Evolutionary conservation across 2,888 invertebrate genomes (phyloP).

Genomic region (Tortrix viridana): DNA sequence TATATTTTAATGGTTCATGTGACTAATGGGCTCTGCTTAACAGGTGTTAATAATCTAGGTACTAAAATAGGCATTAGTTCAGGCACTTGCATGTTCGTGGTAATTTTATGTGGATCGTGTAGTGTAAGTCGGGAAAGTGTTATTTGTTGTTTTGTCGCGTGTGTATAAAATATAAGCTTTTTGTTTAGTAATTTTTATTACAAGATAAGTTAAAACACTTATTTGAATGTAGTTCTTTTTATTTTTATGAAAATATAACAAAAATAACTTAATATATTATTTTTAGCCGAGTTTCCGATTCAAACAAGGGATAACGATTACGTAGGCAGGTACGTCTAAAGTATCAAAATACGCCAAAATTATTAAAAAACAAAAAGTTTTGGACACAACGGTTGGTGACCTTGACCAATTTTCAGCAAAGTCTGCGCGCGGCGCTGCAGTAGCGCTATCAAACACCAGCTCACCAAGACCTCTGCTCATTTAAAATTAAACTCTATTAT

Average conservation of each 20-base stretch:
- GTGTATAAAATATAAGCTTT: neutral
- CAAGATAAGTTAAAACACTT: too few relatives aligned
- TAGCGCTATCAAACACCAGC: constrained; percentile 50
- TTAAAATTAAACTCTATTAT: constrained; percentile 13
- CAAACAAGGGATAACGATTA: too few relatives aligned
- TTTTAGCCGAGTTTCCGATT: too few relatives aligned
- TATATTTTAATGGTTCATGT: constrained; percentile 33
- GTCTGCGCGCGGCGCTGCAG: constrained; percentile 63
- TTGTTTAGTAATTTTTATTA: too few relatives aligned
- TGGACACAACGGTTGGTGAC: constrained; percentile 49
- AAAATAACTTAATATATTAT: too few relatives aligned
- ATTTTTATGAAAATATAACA: too few relatives aligned
- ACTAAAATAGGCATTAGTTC: constrained; percentile 26
- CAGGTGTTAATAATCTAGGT: constrained; percentile 34
- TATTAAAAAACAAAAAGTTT: constrained; percentile 3
- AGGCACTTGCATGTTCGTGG: constrained; percentile 25
- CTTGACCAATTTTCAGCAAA: constrained; percentile 63
- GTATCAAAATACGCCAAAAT: neutral
- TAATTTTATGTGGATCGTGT: constrained; percentile 19
- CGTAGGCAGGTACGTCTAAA: neutral
- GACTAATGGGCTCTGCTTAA: constrained; percentile 28
- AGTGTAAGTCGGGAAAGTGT: neutral
- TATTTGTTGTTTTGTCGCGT: neutral
- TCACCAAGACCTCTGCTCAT: constrained; percentile 46
- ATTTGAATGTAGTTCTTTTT: too few relatives aligned